phyloP scores from a whole-genome alignment of 2,797 vertebrate species.

The Mus minutoides region DNA sequence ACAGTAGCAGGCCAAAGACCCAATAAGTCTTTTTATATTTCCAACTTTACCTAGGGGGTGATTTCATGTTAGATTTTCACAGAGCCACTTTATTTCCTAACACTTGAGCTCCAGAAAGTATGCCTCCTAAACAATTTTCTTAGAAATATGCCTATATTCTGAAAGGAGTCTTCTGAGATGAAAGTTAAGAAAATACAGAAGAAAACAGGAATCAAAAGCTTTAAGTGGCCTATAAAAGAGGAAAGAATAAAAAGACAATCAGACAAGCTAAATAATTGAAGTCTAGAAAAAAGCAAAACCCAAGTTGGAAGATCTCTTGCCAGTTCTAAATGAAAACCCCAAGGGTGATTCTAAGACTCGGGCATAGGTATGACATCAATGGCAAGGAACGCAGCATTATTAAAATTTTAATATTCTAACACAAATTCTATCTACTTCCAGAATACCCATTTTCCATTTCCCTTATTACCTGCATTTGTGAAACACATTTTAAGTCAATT shows the following conservation, averaged over 20 bases:
- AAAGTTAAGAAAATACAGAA: conserved; percentile 85
- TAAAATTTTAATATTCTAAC: conserved; percentile 82
- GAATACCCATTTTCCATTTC: conserved; percentile 74
- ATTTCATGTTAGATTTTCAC: conserved; percentile 79
- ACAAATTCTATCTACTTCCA: conserved; percentile 72
- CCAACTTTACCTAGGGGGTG: conserved; percentile 48
- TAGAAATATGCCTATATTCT: conserved; percentile 79
- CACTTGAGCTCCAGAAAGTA: conserved; percentile 73
- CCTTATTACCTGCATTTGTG: conserved; percentile 67
- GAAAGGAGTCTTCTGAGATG: conserved; percentile 82
- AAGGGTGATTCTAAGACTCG: conserved; percentile 75
- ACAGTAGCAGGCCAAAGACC: conserved; percentile 59
- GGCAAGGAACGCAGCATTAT: conserved; percentile 74
- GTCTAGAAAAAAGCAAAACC: conserved; percentile 78
- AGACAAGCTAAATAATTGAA: conserved; percentile 82
- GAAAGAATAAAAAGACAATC: conserved; percentile 79
- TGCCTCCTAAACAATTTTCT: conserved; percentile 81
- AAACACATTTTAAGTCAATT: conserved; percentile 73
- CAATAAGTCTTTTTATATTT: conserved; percentile 66
- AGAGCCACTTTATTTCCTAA: conserved; percentile 80
- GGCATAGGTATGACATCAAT: conserved; percentile 63
- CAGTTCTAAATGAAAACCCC: conserved; percentile 78
- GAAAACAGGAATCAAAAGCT: conserved; percentile 80
- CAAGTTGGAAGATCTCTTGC: conserved; percentile 69
- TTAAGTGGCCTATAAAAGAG: conserved; percentile 75